Percentiles rank a stretch among this genome's conserved stretches.
Evolutionary conservation across 2,797 vertebrate genomes (phyloP).

Genomic region (Pangasius krempfi): DNA sequence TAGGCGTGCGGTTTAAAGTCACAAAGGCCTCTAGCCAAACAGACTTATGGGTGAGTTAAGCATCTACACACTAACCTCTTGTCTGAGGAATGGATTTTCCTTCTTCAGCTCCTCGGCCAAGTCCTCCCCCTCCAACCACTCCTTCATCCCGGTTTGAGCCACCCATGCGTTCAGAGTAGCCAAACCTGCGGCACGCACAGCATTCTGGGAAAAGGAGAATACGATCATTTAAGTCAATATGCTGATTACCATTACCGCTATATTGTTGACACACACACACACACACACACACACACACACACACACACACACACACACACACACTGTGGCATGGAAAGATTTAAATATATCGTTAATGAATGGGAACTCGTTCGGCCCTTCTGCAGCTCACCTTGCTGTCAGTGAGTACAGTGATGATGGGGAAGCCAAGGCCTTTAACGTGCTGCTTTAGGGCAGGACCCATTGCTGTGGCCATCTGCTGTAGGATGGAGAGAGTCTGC

Average conservation of each 20-base stretch:
- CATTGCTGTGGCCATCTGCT: constrained; percentile 90
- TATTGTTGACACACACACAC: too few species aligned
- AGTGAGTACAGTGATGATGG: constrained; percentile 89
- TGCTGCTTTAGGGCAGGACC: constrained; percentile 91
- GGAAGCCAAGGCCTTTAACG: constrained; percentile 87
- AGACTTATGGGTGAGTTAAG: not conserved
- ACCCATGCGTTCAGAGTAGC: constrained; percentile 91
- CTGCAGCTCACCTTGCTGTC: constrained; percentile 88
- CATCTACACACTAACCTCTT: constrained; percentile 80
- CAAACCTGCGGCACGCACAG: constrained; percentile 86
- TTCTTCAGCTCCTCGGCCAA: constrained; percentile 93
- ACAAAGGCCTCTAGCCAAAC: not conserved
- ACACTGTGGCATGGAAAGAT: not conserved
- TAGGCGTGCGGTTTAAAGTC: too few species aligned
- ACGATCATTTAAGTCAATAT: not conserved
- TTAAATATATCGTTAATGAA: not conserved
- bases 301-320: too few species aligned
- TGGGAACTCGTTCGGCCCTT: not conserved
- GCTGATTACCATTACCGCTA: not conserved
- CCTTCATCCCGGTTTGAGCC: constrained; percentile 96
- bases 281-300: too few species aligned
- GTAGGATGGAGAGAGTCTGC: constrained; percentile 90
- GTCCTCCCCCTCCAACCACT: constrained; percentile 97
- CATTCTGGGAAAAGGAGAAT: constrained; percentile 71
- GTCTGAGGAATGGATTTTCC: constrained; percentile 93